A percentile compares a stretch with the other conserved stretches of the same genome.
These are phyloP conservation scores for Biston betularia DNA, from an alignment of 2,888 invertebrate species.

Conservation along the genomic window DNA sequence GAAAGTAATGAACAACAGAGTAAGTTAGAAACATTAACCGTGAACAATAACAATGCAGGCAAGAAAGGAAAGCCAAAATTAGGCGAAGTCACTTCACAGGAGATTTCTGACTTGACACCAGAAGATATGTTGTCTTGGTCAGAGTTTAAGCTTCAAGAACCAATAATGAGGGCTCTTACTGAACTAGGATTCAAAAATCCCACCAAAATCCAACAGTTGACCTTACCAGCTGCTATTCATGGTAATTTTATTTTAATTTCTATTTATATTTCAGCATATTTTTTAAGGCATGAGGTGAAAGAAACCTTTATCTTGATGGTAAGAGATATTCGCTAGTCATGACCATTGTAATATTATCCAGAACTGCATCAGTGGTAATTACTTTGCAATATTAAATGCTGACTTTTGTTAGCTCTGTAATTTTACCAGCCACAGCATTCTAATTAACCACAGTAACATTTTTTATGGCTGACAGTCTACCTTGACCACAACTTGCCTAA, in stretches of 20 bases:
- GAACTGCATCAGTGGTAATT: too few relatives aligned
- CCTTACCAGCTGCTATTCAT: conserved; percentile 93
- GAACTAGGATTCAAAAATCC: conserved; percentile 93
- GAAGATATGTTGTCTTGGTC: conserved; percentile 88
- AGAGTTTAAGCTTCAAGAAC: conserved; percentile 88
- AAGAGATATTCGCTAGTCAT: too few relatives aligned
- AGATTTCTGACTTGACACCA: conserved; percentile 58
- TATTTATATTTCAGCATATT: too few relatives aligned
- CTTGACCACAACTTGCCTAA: too few relatives aligned
- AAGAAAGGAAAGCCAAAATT: conserved; percentile 60
- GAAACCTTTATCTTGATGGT: too few relatives aligned
- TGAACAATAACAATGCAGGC: conserved; percentile 27
- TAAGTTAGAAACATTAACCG: conserved; percentile 28
- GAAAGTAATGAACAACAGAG: conserved; percentile 22
- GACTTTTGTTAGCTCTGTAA: too few relatives aligned
- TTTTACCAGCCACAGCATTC: too few relatives aligned
- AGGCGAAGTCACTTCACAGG: conserved; percentile 61
- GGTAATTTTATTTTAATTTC: conserved; percentile 80
- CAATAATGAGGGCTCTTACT: conserved; percentile 90
- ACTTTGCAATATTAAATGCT: too few relatives aligned
- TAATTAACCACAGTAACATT: too few relatives aligned
- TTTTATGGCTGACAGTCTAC: too few relatives aligned
- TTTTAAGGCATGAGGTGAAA: too few relatives aligned
- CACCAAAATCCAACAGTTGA: conserved; percentile 94
- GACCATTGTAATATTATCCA: too few relatives aligned